These are phyloP conservation scores for Struthio camelus DNA, from an alignment of 2,113 vertebrate genomes.

Conservation along the genomic window DNA sequence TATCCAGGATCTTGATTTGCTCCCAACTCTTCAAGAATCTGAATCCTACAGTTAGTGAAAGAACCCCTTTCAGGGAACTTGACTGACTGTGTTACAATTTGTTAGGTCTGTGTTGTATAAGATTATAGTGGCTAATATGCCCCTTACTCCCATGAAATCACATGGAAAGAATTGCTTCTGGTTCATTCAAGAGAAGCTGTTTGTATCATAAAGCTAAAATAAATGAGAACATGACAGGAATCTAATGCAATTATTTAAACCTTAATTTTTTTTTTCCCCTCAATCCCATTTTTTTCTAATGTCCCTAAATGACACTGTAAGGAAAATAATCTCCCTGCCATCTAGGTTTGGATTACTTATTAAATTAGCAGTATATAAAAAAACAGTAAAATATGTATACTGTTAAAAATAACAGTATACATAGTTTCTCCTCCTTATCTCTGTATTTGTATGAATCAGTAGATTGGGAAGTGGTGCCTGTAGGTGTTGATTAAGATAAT, in stretches of 20 bases:
- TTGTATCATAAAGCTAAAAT: conserved; percentile 52
- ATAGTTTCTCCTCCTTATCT: background rate
- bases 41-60: background rate
- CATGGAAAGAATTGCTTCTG: background rate
- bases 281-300: background rate
- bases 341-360: conserved; percentile 68
- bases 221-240: conserved; percentile 53
- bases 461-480: background rate
- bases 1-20: background rate
- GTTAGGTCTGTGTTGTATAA: background rate
- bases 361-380: conserved; percentile 44
- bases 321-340: conserved; percentile 54
- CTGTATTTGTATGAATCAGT: background rate
- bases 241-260: conserved; percentile 25
- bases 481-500: background rate
- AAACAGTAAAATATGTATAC: too few species aligned
- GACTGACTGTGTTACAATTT: background rate
- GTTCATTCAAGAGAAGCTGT: conserved; percentile 52
- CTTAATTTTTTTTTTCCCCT: background rate
- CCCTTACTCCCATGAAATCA: background rate
- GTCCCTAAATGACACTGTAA: conserved; percentile 51
- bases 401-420: background rate
- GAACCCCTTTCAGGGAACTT: background rate
- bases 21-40: background rate
- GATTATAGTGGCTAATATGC: background rate